A percentile compares a stretch with the other conserved stretches of the same genome.
phyloP scores from a whole-genome alignment of 1,140 invertebrate species.

The Luehdorfia chinensis region DNA sequence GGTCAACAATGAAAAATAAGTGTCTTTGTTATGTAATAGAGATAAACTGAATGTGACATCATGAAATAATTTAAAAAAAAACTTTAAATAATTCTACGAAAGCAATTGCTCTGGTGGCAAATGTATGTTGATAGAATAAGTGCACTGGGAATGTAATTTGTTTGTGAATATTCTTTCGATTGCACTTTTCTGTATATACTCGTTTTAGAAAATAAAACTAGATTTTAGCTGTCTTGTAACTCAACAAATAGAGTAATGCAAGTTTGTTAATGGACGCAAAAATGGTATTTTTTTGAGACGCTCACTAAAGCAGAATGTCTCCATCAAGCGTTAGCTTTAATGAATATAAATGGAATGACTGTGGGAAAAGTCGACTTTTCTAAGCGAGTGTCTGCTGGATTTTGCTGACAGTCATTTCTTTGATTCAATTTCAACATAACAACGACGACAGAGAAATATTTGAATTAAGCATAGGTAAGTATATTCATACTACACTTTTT shows the following conservation, averaged over 20 bases:
- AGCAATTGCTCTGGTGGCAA: too few relatives aligned
- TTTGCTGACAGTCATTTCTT: constrained; percentile 29
- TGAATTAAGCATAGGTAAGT: constrained; percentile 4
- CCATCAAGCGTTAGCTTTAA: constrained; percentile 25
- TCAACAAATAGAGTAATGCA: constrained; percentile 6
- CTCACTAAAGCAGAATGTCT: constrained; percentile 22
- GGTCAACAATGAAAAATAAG: too few relatives aligned
- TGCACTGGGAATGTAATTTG: too few relatives aligned
- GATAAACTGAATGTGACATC: too few relatives aligned
- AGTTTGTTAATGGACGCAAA: constrained; percentile 1
- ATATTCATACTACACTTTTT: too few relatives aligned
- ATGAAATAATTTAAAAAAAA: too few relatives aligned
- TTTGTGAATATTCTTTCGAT: too few relatives aligned
- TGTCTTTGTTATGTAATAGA: too few relatives aligned
- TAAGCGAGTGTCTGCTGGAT: constrained; percentile 25
- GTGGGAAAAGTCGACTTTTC: constrained; percentile 20
- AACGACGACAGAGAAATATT: constrained; percentile 1
- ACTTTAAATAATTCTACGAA: too few relatives aligned
- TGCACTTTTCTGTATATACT: too few relatives aligned
- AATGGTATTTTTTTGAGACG: constrained; percentile 15
- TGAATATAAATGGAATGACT: constrained; percentile 28
- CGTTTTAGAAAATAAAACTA: too few relatives aligned
- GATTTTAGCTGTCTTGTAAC: background rate
- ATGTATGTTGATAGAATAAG: too few relatives aligned
- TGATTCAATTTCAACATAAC: constrained; percentile 31